Evolutionary conservation across 2,797 vertebrate genomes (phyloP).

Genomic region (Dendrocincla tyrannina): DNA sequence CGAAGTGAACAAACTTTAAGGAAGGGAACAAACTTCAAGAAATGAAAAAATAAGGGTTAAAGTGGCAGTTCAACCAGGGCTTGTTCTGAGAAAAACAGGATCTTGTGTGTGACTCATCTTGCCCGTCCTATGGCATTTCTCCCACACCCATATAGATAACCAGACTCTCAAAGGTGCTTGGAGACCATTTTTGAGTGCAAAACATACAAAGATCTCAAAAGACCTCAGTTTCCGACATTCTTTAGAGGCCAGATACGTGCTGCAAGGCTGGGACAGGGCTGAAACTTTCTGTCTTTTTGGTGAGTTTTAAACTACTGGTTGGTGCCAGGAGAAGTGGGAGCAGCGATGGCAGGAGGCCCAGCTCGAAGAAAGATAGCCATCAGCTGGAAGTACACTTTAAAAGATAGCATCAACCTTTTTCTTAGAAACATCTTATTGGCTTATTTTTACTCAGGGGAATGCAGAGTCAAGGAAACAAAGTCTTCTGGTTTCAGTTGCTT

Average conservation of each 20-base stretch:
- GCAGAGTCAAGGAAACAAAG: neutral
- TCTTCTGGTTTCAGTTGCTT: neutral
- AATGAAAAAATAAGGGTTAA: constrained; percentile 30
- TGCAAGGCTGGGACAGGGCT: neutral
- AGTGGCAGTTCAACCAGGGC: neutral
- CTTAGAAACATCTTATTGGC: neutral
- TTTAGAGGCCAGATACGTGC: neutral
- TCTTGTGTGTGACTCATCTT: constrained; percentile 30
- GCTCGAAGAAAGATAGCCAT: neutral
- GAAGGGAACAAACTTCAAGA: neutral
- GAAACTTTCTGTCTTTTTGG: neutral
- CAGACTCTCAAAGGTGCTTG: neutral
- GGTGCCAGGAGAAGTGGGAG: neutral
- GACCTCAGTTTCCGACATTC: neutral
- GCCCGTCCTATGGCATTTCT: constrained; percentile 36
- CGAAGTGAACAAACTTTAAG: neutral
- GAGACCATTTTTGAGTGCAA: constrained; percentile 13
- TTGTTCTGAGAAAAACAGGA: constrained; percentile 28
- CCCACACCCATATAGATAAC: constrained; percentile 40
- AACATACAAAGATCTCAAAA: neutral
- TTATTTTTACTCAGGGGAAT: neutral
- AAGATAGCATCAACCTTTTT: neutral
- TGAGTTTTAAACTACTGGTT: neutral
- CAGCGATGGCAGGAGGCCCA: neutral
- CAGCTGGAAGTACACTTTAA: neutral